Percentiles rank a stretch among this genome's conserved stretches.
These are phyloP conservation scores for Patagioenas fasciata DNA, from an alignment of 2,113 vertebrate species.

Conservation along the genomic window DNA sequence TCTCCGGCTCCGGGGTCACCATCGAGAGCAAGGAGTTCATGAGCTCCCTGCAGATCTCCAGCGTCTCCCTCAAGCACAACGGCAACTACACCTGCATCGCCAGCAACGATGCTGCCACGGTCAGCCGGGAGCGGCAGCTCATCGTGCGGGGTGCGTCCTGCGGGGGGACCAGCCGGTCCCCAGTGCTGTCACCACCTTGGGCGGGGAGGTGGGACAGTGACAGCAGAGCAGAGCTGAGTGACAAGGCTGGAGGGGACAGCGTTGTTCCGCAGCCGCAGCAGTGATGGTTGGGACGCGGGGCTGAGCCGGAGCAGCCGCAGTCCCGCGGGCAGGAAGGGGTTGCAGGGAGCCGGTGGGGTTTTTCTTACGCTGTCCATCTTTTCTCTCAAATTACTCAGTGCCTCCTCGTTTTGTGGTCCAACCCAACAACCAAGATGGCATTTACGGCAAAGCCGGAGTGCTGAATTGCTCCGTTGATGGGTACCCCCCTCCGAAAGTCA, in stretches of 20 bases:
- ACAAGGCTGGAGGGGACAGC: rapidly evolving
- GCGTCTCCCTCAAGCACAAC: conserved; percentile 96
- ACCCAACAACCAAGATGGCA: conserved; percentile 98
- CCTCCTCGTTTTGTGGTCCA: conserved; percentile 97
- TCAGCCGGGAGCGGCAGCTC: conserved; percentile 95
- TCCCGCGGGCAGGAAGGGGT: rapidly evolving
- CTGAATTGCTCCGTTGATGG: conserved; percentile 97
- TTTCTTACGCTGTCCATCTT: rapidly evolving
- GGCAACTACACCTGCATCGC: conserved; percentile 99
- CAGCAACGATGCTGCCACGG: conserved; percentile 94
- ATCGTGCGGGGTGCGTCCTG: conserved; percentile 89
- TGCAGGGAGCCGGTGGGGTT: rapidly evolving
- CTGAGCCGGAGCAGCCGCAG: rapidly evolving
- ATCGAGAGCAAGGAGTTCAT: conserved; percentile 99
- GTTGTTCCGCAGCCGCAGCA: rapidly evolving
- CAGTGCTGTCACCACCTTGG: no score
- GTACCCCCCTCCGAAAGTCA: conserved; percentile 96
- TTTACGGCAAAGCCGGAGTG: conserved; percentile 94
- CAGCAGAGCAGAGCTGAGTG: rapidly evolving
- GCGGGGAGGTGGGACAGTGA: no score
- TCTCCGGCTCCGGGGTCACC: conserved; percentile 91
- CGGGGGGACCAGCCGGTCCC: no score
- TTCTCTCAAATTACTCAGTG: conserved; percentile 71
- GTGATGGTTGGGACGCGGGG: background rate
- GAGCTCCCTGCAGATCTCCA: conserved; percentile 98